These are phyloP conservation scores for Hoplodrina blanda DNA, from an alignment of 2,888 invertebrate species.

Conservation along the genomic window DNA sequence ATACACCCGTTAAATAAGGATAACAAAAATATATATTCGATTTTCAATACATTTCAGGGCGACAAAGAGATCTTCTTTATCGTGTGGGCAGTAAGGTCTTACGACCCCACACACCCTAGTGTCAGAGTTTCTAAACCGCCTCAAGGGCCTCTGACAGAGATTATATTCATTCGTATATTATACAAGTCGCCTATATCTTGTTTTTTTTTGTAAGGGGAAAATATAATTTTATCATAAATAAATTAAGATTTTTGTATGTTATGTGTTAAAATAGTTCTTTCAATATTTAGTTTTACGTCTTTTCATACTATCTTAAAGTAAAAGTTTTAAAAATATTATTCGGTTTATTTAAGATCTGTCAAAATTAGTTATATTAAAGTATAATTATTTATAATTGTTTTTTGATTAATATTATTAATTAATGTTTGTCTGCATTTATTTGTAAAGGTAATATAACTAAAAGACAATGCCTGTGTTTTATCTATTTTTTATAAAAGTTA, in stretches of 20 bases:
- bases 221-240: not conserved
- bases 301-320: not conserved
- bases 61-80: too few species aligned
- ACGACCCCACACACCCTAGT: too few species aligned
- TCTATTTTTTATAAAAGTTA: not conserved
- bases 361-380: constrained; percentile 9
- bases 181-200: not conserved
- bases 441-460: constrained; percentile 17
- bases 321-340: not conserved
- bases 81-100: too few species aligned
- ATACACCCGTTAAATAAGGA: too few species aligned
- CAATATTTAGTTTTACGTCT: constrained; percentile 18
- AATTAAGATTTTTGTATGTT: not conserved
- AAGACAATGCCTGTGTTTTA: constrained; percentile 28
- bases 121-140: too few species aligned
- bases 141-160: too few species aligned
- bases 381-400: constrained; percentile 10
- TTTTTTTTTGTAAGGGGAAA: not conserved
- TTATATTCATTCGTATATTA: not conserved
- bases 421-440: constrained; percentile 48
- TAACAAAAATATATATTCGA: too few species aligned
- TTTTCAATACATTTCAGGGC: too few species aligned
- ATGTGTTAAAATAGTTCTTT: constrained; percentile 8
- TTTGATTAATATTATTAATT: constrained; percentile 18
- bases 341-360: constrained; percentile 28